Evolutionary conservation across 2,797 vertebrate genomes (phyloP).

Genomic region (Rhabdophis nuchalis): DNA sequence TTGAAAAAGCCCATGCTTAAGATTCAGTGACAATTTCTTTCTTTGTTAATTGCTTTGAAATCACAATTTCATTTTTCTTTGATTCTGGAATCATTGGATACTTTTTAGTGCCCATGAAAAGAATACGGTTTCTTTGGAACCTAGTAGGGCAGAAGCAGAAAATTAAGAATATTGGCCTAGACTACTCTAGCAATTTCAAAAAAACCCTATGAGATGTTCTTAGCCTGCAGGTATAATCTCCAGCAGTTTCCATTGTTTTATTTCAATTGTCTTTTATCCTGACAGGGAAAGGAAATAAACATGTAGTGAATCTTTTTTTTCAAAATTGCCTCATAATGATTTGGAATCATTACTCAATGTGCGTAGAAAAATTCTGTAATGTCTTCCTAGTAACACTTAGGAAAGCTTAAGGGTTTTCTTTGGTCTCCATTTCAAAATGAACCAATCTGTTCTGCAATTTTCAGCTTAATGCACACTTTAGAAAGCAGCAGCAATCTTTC

Average conservation of each 20-base stretch:
- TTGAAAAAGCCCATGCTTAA: background rate
- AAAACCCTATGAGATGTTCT: slow-evolving; percentile 19
- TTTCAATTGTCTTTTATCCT: slow-evolving; percentile 49
- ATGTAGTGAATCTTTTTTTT: slow-evolving; percentile 22
- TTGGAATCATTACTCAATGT: background rate
- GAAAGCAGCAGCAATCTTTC: background rate
- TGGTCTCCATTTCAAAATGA: background rate
- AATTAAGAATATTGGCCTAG: background rate
- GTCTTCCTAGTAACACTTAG: slow-evolving; percentile 5
- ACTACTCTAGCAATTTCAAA: slow-evolving; percentile 14
- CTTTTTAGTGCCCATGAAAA: background rate
- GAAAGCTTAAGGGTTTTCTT: background rate
- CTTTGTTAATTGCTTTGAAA: background rate
- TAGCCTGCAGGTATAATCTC: slow-evolving; percentile 24
- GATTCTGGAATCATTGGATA: background rate
- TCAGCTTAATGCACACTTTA: background rate
- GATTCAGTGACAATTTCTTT: background rate
- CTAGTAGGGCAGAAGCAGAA: background rate
- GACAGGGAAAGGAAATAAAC: slow-evolving; percentile 43
- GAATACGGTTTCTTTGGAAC: background rate
- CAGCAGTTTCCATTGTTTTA: slow-evolving; percentile 21
- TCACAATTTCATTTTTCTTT: background rate
- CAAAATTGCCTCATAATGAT: background rate
- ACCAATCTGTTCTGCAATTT: background rate
- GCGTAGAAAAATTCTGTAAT: slow-evolving; percentile 5